Evolutionary conservation across 1,140 invertebrate species (phyloP), one percentile per base, ranked within the genome.

Genomic region (Drosophila auraria): DNA sequence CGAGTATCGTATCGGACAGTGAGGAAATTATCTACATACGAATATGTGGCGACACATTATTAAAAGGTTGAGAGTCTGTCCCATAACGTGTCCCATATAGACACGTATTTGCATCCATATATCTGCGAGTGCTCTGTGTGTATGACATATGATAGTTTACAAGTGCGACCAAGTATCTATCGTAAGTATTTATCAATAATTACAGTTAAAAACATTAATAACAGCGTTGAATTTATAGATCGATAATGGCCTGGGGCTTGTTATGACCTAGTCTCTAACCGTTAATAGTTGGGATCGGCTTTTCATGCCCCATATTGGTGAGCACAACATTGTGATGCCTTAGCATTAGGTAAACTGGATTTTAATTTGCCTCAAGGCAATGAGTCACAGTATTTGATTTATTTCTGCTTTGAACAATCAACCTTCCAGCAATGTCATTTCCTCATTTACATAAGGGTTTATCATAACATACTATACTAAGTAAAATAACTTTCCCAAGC

Each of bases 11-110:
- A 70, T 63, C 64, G 61, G 59, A 33, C 72, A 69, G 58, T 72
- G 64, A 70, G 80, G 71, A 87, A 87, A 87, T 87, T 87, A 87
- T 87, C 83, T 87, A 49, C 64, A 80, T 80, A 64, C 62, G 53
- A 49, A 59, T 60, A 83, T 82, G 79, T 76, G 72, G 78, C 79
- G 75, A 82, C 80, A 82, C 80, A 83, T 82, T 83, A 83, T 82
- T 82, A 83, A 82, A 82, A 83, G 80, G 75, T 82, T 73, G 75
- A 65, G 68, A 65, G 61, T 66, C 76, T 51, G 68, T 75, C 57
- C 45, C 45, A 78, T 53, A 78, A 78, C 75, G 62, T 78, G 74
- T 78, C 64, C 57, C 75, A 33, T 62, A 71, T 78, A 44, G 30
- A 15, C 40, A 30, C 30, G 20, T 27, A 45, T 58, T 33, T 60